A percentile compares a stretch with the other conserved stretches of the same genome.
phyloP scores from a whole-genome alignment of 2,113 vertebrate genomes.

The Phalacrocorax carbo region DNA sequence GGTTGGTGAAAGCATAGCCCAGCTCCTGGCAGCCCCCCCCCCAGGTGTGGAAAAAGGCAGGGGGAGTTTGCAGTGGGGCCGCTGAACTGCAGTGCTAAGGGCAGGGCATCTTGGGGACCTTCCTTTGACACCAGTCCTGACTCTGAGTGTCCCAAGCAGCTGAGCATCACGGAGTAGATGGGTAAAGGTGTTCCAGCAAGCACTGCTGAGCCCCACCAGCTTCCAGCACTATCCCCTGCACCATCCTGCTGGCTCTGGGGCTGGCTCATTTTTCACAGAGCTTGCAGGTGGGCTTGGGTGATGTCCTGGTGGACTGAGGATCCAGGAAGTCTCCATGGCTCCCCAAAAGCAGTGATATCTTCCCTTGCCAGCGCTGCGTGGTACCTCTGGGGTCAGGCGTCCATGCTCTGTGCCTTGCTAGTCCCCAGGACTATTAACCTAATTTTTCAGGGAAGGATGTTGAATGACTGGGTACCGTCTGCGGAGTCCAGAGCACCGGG shows the following conservation, averaged over 20 bases:
- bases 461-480: not conserved
- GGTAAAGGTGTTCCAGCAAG: not conserved
- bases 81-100: not conserved
- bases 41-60: not conserved
- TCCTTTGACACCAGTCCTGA: not conserved
- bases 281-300: not conserved
- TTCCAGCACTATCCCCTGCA: not conserved
- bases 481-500: accelerated
- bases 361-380: not conserved
- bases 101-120: not conserved
- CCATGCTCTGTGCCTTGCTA: not conserved
- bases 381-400: not conserved
- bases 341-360: not conserved
- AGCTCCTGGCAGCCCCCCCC: not conserved
- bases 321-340: not conserved
- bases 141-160: not conserved
- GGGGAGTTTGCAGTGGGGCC: not conserved
- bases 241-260: not conserved
- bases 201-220: not conserved
- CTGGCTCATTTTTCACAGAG: not conserved
- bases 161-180: not conserved
- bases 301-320: not conserved
- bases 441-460: not conserved
- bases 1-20: not conserved
- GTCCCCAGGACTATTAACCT: not conserved